Evolutionary conservation across 2,888 invertebrate genomes (phyloP), one percentile per base, ranked within the genome.

Genomic region (Pandemis heparana): DNA sequence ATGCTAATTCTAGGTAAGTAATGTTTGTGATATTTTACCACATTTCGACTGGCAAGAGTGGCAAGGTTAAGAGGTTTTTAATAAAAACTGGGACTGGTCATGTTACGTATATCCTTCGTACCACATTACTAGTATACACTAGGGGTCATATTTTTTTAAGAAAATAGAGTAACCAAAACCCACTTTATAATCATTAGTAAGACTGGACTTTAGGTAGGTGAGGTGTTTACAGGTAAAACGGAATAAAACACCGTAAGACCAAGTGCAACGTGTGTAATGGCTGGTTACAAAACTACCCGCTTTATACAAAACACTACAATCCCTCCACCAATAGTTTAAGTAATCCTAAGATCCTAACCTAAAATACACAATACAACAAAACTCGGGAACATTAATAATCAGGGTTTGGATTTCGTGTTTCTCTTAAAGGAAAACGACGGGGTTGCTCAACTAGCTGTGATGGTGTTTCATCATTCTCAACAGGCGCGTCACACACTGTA

Each of bases 241-340:
- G n/a, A 51, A 2, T 51, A 51, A 51, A 51, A 51, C 51, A 51
- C 51, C 1, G n/a, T 51, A 51, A 0, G n/a, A n/a, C n/a, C n/a
- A n/a, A n/a, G 51, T n/a, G n/a, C n/a, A n/a, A n/a, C n/a, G n/a
- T n/a, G n/a, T n/a, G n/a, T n/a, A n/a, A n/a, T n/a, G n/a, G n/a
- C n/a, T 16, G 51, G 51, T 51, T n/a, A 51, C 51, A 51, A 12
- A 51, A n/a, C n/a, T 51, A 51, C 51, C 51, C 51, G 51, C 51
- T 51, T 51, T 51, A n/a, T 51, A n/a, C 5, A 9, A 51, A 51
- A 51, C 51, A 51, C 51, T 51, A 51, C 51, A 51, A 51, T 51
- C 51, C 51, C 51, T 51, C 51, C 51, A 51, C 51, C 51, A 51
- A 51, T 51, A 51, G 51, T n/a, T 51, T n/a, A 10, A 51, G 6